Evolutionary conservation across 2,113 vertebrate genomes (phyloP).

Genomic region (Cebus imitator): DNA sequence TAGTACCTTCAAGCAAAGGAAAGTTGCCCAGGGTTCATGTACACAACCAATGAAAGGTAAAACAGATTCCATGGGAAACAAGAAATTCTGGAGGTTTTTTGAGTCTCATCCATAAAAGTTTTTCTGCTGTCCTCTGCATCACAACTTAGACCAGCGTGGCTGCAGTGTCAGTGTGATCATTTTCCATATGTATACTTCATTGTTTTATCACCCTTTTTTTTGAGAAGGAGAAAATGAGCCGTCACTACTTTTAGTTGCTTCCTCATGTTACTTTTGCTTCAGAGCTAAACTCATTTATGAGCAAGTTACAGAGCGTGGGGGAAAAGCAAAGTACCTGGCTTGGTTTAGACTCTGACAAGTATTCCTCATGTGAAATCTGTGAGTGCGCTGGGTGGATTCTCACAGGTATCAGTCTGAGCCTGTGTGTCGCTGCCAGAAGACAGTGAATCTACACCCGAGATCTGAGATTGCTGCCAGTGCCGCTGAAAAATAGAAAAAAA

Average conservation of each 20-base stretch:
- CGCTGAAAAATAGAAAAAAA: neutral
- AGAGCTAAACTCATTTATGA: neutral
- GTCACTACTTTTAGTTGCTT: neutral
- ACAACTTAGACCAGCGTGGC: constrained; percentile 46
- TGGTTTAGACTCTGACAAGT: neutral
- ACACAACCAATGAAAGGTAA: constrained; percentile 77
- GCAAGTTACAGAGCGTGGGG: neutral
- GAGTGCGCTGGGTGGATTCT: neutral
- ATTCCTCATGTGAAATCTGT: constrained; percentile 18
- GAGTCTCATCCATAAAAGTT: constrained; percentile 23
- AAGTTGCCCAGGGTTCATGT: constrained; percentile 77
- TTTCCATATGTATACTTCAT: neutral
- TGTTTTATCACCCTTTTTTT: neutral
- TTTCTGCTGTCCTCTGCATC: constrained; percentile 27
- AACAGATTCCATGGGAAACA: constrained; percentile 73
- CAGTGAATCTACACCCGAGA: constrained; percentile 55
- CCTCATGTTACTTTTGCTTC: constrained; percentile 12
- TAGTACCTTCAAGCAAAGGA: constrained; percentile 76
- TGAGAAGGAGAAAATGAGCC: neutral
- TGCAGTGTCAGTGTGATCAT: neutral
- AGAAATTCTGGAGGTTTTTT: constrained; percentile 54
- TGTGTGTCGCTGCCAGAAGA: constrained; percentile 19
- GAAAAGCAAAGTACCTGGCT: neutral
- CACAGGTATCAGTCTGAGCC: constrained; percentile 19
- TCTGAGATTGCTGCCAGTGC: constrained; percentile 15